Conservation (phyloP, 2,797 vertebrate genomes). For the Ctenopoma kingsleyae region DNA sequence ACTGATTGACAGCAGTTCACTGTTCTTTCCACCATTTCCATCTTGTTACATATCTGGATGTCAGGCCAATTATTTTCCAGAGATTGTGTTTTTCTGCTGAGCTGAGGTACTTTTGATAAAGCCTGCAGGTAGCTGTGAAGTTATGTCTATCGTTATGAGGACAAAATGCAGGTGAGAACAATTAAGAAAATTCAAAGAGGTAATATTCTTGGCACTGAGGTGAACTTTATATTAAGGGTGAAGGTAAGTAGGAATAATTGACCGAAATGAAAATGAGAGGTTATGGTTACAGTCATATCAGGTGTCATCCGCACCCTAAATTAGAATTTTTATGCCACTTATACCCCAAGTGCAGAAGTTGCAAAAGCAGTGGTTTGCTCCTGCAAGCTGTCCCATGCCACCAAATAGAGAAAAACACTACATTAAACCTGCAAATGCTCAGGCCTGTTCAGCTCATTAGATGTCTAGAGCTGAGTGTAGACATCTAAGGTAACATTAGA, state of each 20-base stretch:
- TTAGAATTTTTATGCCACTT: background rate
- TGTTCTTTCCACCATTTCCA: slow-evolving; percentile 47
- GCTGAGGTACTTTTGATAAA: slow-evolving; percentile 42
- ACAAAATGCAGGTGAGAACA: slow-evolving; percentile 16
- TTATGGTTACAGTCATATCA: background rate
- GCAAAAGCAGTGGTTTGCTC: background rate
- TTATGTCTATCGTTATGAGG: slow-evolving; percentile 13
- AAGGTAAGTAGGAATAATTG: background rate
- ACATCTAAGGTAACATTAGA: background rate
- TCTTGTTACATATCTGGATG: slow-evolving; percentile 53
- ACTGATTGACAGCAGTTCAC: slow-evolving; percentile 63
- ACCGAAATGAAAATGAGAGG: background rate
- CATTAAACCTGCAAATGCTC: background rate
- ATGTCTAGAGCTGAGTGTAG: background rate
- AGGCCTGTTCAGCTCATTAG: background rate
- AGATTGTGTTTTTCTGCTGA: slow-evolving; percentile 62
- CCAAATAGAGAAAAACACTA: background rate
- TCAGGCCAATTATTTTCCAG: slow-evolving; percentile 66
- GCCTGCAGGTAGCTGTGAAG: slow-evolving; percentile 27
- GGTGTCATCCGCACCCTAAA: background rate
- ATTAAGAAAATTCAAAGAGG: slow-evolving; percentile 23
- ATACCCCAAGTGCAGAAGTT: background rate
- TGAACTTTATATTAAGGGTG: slow-evolving; percentile 5
- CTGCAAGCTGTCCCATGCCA: background rate
- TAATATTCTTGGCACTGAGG: slow-evolving; percentile 9